These are phyloP conservation scores for Pachycephala philippinensis DNA, from an alignment of 2,113 vertebrate species.

Conservation along the genomic window DNA sequence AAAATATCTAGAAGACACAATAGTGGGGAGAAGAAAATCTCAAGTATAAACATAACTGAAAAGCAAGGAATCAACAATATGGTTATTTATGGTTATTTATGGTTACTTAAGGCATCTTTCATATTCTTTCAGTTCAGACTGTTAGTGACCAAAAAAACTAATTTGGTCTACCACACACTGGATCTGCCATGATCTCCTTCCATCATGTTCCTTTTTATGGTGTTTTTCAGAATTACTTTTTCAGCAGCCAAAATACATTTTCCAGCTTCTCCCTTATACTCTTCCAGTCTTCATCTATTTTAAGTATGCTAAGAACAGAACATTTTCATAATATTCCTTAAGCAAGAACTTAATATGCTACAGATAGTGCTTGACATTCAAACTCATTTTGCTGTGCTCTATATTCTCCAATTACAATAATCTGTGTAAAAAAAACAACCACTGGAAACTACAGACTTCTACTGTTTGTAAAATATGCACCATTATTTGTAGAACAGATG, in stretches of 20 bases:
- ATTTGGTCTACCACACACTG: not conserved
- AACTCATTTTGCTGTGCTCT: not conserved
- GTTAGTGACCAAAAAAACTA: not conserved
- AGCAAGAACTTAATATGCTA: not conserved
- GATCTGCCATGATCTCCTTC: not conserved
- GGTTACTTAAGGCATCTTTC: not conserved
- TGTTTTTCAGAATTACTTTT: not conserved
- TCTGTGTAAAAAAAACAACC: not conserved
- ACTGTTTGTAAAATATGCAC: not conserved
- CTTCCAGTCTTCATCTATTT: not conserved
- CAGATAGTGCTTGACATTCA: not conserved
- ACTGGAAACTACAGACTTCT: not conserved
- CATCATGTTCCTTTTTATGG: not conserved
- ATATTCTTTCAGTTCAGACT: not conserved
- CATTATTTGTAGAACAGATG: not conserved
- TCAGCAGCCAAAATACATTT: not conserved
- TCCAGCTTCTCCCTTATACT: not conserved
- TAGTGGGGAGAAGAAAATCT: not conserved
- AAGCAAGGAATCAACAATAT: not conserved
- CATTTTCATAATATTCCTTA: not conserved
- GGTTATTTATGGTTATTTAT: no score
- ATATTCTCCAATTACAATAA: not conserved
- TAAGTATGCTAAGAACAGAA: not conserved
- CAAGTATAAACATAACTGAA: not conserved
- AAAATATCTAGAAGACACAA: not conserved